phyloP scores from a whole-genome alignment of 1,140 invertebrate species.

The Eubasilissa regina region DNA sequence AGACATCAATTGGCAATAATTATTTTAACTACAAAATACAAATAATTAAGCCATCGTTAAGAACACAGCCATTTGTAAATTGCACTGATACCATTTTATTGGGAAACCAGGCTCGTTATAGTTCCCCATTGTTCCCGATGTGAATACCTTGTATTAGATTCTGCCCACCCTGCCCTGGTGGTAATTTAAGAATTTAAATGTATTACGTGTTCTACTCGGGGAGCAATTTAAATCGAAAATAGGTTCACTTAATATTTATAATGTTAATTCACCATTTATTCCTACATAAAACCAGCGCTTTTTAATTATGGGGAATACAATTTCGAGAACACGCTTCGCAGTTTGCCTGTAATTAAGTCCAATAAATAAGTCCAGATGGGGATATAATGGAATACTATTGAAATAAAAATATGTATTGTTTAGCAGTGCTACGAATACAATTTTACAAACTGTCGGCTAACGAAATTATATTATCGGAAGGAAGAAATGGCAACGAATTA shows the following conservation, averaged over 20 bases:
- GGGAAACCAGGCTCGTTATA: neutral
- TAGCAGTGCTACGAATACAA: no score
- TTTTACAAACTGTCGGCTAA: no score
- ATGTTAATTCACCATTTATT: conserved; percentile 41
- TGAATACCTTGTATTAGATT: conserved; percentile 16
- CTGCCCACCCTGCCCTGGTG: neutral
- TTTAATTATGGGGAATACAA: conserved; percentile 34
- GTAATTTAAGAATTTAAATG: conserved; percentile 36
- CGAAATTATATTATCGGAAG: no score
- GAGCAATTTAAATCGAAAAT: conserved; percentile 15
- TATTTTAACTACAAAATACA: no score
- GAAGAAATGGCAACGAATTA: no score
- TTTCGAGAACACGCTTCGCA: conserved; percentile 29
- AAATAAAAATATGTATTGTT: no score
- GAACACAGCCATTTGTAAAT: neutral
- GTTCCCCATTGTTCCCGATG: neutral
- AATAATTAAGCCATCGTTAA: neutral
- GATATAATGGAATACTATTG: conserved; percentile 1
- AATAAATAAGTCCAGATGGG: conserved; percentile 37
- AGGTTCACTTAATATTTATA: conserved; percentile 37
- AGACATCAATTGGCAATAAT: no score
- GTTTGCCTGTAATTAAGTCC: conserved; percentile 38
- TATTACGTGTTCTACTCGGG: conserved; percentile 26
- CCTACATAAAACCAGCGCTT: conserved; percentile 32
- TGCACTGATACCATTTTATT: conserved; percentile 8